phyloP scores from a whole-genome alignment of 2,113 vertebrate species.

The Madoqua kirkii region DNA sequence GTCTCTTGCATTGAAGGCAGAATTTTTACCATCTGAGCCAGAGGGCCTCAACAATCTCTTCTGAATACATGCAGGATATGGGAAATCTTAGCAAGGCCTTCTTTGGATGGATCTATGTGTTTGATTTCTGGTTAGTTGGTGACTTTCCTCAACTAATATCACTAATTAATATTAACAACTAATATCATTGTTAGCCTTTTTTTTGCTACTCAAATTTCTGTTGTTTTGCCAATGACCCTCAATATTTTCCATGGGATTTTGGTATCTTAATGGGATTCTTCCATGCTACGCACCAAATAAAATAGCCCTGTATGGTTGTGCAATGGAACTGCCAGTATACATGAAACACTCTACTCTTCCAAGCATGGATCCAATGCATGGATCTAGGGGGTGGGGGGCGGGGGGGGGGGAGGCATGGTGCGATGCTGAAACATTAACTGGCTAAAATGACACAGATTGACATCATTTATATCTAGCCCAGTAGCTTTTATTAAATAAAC shows the following conservation, averaged over 20 bases:
- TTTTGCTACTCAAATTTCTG: background rate
- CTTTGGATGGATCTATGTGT: background rate
- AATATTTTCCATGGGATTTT: background rate
- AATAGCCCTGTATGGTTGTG: background rate
- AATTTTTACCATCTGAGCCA: background rate
- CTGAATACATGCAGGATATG: background rate
- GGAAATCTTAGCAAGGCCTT: background rate
- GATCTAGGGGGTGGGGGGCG: too few relatives aligned
- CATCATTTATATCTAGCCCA: background rate
- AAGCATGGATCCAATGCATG: background rate
- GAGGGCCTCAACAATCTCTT: background rate
- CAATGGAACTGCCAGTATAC: too few relatives aligned
- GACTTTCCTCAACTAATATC: background rate
- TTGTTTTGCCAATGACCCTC: background rate
- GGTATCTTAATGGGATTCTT: background rate
- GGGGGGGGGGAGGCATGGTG: rapidly evolving
- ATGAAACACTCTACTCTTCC: background rate
- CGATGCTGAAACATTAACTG: background rate
- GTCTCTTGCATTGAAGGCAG: background rate
- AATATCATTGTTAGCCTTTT: background rate
- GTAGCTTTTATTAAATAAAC: background rate
- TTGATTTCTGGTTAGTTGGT: background rate
- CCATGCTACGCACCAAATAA: background rate
- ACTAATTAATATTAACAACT: background rate
- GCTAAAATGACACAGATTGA: background rate